Conservation (phyloP, 2,113 vertebrate species). For the Phalacrocorax pelagicus region DNA sequence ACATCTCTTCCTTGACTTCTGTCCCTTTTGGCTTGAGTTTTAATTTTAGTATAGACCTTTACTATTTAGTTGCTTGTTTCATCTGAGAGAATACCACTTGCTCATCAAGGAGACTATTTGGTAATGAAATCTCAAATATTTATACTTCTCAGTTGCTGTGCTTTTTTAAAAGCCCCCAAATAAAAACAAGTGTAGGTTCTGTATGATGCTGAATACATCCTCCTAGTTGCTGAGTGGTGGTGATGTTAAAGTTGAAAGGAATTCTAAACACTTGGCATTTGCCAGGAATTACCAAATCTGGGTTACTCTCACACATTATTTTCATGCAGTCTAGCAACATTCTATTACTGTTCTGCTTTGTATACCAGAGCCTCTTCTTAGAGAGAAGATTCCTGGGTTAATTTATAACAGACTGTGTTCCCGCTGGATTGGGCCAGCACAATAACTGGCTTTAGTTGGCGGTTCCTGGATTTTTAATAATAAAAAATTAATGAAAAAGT, state of each 20-base stretch:
- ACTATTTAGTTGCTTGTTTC: background rate
- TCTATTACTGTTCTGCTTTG: background rate
- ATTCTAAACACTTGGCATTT: background rate
- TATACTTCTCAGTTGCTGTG: background rate
- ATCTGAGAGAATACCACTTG: background rate
- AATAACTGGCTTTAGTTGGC: background rate
- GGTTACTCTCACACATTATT: background rate
- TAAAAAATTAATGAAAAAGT: constrained; percentile 16
- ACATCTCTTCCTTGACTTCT: background rate
- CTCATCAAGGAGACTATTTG: background rate
- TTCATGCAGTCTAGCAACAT: background rate
- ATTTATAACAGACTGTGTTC: constrained; percentile 11
- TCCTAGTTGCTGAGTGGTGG: background rate
- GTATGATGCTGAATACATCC: background rate
- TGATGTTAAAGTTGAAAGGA: constrained; percentile 12
- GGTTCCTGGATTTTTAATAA: background rate
- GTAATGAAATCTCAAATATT: background rate
- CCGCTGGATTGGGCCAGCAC: background rate
- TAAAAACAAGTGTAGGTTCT: background rate
- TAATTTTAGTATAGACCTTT: background rate
- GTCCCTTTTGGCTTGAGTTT: background rate
- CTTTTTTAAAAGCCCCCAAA: background rate
- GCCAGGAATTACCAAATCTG: background rate
- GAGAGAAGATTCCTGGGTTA: background rate
- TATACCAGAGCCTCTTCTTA: background rate